Percentiles rank a stretch among this genome's conserved stretches.
Conservation (phyloP, 2,888 invertebrate species). For the Latheticus oryzae region DNA sequence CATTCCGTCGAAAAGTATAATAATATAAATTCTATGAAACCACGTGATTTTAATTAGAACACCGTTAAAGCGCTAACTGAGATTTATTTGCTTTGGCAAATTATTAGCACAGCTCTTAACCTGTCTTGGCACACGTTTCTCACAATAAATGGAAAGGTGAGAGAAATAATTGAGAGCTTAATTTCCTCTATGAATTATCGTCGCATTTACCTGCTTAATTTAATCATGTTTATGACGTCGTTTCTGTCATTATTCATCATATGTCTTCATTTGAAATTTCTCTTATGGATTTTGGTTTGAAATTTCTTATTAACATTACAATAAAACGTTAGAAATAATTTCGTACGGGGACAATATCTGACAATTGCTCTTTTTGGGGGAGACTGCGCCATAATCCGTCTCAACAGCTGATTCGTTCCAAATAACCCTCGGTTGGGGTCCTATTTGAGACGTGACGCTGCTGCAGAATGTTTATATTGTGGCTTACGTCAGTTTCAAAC, state of each 20-base stretch:
- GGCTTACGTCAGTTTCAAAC: too few species aligned
- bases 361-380: slow-evolving; percentile 35
- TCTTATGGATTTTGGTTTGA: too few species aligned
- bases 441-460: slow-evolving; percentile 1
- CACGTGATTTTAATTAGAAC: slow-evolving; percentile 54
- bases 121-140: slow-evolving; percentile 39
- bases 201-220: slow-evolving; percentile 46
- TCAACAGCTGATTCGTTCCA: slow-evolving; percentile 17
- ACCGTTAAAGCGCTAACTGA: slow-evolving; percentile 49
- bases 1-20: too few species aligned
- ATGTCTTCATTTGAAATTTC: slow-evolving; percentile 33
- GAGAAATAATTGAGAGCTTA: slow-evolving; percentile 42
- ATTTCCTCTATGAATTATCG: slow-evolving; percentile 43
- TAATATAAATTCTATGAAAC: too few species aligned
- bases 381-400: slow-evolving; percentile 16
- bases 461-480: slow-evolving; percentile 15
- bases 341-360: slow-evolving; percentile 12
- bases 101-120: slow-evolving; percentile 45
- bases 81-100: slow-evolving; percentile 53
- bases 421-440: slow-evolving; percentile 12
- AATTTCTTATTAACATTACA: slow-evolving; percentile 37
- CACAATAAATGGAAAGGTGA: slow-evolving; percentile 49
- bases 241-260: slow-evolving; percentile 31
- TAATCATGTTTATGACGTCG: slow-evolving; percentile 33
- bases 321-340: slow-evolving; percentile 26